phyloP scores from a whole-genome alignment of 2,113 vertebrate species.

The Bujurquina vittata region DNA sequence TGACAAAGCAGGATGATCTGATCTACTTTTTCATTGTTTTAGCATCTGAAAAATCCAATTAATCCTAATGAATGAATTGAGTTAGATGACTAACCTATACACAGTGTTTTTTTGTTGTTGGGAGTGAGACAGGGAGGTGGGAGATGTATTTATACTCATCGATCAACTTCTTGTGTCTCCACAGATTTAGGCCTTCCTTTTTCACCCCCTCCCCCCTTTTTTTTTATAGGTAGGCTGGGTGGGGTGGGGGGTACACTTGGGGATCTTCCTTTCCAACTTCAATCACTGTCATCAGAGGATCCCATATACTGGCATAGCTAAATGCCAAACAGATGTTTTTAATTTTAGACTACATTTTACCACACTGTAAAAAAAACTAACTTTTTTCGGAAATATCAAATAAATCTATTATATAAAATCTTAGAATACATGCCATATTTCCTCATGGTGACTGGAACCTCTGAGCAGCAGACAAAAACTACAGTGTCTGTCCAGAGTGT shows the following conservation, averaged over 20 bases:
- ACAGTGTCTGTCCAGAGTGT: conserved; percentile 60
- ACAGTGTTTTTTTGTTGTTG: background rate
- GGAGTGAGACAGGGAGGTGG: background rate
- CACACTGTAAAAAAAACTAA: conserved; percentile 78
- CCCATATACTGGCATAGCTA: conserved; percentile 62
- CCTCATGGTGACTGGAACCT: conserved; percentile 67
- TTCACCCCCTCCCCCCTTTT: background rate
- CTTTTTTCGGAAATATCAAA: conserved; percentile 79
- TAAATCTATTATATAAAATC: conserved; percentile 71
- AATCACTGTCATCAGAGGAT: conserved; percentile 74
- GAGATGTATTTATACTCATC: background rate
- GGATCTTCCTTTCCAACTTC: conserved; percentile 56
- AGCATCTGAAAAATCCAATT: conserved; percentile 19
- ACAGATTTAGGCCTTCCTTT: background rate
- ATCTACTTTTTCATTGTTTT: conserved; percentile 57
- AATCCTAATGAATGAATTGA: conserved; percentile 17
- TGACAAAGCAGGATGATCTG: conserved; percentile 51
- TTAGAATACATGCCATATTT: conserved; percentile 70
- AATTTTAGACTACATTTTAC: conserved; percentile 75
- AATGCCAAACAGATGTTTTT: conserved; percentile 81
- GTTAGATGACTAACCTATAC: conserved; percentile 8
- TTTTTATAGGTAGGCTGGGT: background rate
- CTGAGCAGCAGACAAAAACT: conserved; percentile 58
- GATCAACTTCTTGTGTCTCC: conserved; percentile 7
- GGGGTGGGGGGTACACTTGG: conserved; percentile 23